Evolutionary conservation across 1,140 invertebrate genomes (phyloP).

Genomic region (Drosophila arawakana): DNA sequence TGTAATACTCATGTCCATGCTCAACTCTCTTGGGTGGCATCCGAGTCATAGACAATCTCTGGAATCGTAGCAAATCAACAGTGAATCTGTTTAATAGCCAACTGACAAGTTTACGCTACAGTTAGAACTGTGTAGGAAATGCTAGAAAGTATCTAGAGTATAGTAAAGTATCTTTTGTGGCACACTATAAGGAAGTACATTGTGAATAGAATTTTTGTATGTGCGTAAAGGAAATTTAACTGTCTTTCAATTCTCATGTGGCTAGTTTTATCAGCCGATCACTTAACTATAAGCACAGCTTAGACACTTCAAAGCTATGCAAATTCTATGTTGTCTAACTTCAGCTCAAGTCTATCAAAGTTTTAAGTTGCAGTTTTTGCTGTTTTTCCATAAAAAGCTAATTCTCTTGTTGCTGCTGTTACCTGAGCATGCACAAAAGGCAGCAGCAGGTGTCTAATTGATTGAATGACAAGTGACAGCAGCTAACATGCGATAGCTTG

Average conservation of each 20-base stretch:
- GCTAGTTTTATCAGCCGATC: not conserved
- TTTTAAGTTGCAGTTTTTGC: not conserved
- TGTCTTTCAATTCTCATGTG: not conserved
- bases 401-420: conserved; percentile 8
- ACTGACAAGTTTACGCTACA: not conserved
- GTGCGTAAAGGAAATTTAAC: not conserved
- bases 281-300: not conserved
- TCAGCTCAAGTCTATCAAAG: conserved; percentile 14
- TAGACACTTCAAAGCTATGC: not conserved
- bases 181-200: not conserved
- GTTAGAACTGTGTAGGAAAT: conserved; percentile 2
- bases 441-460: conserved; percentile 69
- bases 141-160: not conserved
- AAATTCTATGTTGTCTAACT: conserved; percentile 19
- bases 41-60: conserved; percentile 1
- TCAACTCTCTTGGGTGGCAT: conserved; percentile 21
- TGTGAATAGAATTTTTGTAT: not conserved
- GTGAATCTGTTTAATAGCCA: conserved; percentile 8
- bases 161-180: not conserved
- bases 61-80: conserved; percentile 24
- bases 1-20: conserved; percentile 16
- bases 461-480: conserved; percentile 68
- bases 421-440: conserved; percentile 42
- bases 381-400: conserved; percentile 27
- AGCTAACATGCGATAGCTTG: conserved; percentile 46